Evolutionary conservation across 2,888 invertebrate genomes (phyloP), one percentile per base, ranked within the genome.

Genomic region (Phaonia tiefii): DNA sequence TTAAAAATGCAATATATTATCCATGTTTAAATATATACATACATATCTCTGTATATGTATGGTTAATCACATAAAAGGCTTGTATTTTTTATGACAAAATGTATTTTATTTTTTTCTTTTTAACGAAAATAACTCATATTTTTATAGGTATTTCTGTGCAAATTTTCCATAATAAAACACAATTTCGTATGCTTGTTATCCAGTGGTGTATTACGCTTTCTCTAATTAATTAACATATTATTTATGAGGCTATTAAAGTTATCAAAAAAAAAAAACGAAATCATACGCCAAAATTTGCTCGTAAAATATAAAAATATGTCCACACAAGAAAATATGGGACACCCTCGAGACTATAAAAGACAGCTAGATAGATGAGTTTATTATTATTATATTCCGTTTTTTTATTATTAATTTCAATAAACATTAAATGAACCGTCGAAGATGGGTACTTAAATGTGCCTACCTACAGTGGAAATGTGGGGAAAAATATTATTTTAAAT

Each of bases 201-300:
- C n/a, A n/a, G n/a, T n/a, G n/a, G n/a, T 63, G 22, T 65, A 22
- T 25, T 69, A 54, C 31, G 13, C 42, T 8, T 31, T 39, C 58
- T 76, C 58, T 54, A 76, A 76, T 76, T 76, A 76, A 76, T 80
- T 73, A 70, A 49, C 26, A 70, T 60, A 67, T 60, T 67, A 78
- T 73, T 69, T 78, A 78, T 78, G 60, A 25, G 31, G 46, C 58
- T 42, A 80, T 73, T 80, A 80, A 73, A 80, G 56, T 73, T 69
- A 72, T 71, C 39, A 60, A 72, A 75, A 67, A 17, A 42, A 37
- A 72, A 72, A 39, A 26, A 13, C 3, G 58, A 31, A 58, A 15
- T 49, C 66, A 46, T 49, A 17, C 71, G 37, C 74, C 25, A 69
- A 69, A 67, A 51, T 5, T n/a, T 42, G 31, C 3, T 4, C 44